Base-by-base conservation (phyloP, 2,888 invertebrate genomes). In the Cheilosia variabilis region DNA sequence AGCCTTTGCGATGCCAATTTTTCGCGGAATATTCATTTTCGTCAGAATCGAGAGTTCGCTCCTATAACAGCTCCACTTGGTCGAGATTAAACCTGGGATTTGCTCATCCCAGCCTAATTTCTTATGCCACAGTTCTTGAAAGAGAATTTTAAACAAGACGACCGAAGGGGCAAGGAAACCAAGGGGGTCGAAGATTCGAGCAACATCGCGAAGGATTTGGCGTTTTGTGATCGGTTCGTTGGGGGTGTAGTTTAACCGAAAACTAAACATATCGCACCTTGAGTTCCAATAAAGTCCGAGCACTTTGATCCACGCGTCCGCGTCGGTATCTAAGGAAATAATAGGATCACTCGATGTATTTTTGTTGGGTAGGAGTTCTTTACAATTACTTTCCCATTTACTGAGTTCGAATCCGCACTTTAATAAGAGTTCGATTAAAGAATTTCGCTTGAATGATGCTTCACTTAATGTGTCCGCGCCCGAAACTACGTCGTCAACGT, bases 31-130 rank as follows among this genome's bases (percentile, higher is more conserved):
- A n/a, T n/a, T n/a, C n/a, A n/a, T n/a, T n/a, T n/a, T n/a, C n/a
- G n/a, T n/a, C n/a, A n/a, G n/a, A n/a, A n/a, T n/a, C n/a, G n/a
- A n/a, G n/a, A n/a, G n/a, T n/a, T n/a, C n/a, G n/a, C 15, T 69
- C 34, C 60, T 66, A 47, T 37, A 82, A 9, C 3, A 7, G 6
- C 24, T 88, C 87, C 78, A 88, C 81, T 10, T 87, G 68, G 19
- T 78, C 84, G 72, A 7, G 80, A 68, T 57, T 57, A 7, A 5
- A 15, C 27, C 1, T 19, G 55, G 68, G 13, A 69, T 2, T 57
- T 47, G 7, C 1, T 69, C 55, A 27, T 69, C 55, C 68, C 57
- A 69, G 7, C 31, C 34, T 6, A 58, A 13, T 9, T 50, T 50
- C 19, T 13, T 34, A 19, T 72, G 60, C 72, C 60, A 72, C 27